A percentile compares a stretch with the other conserved stretches of the same genome.
phyloP scores from a whole-genome alignment of 37 sponge, comb jelly and placozoan species.

The Diacarnus erythraeanus region DNA sequence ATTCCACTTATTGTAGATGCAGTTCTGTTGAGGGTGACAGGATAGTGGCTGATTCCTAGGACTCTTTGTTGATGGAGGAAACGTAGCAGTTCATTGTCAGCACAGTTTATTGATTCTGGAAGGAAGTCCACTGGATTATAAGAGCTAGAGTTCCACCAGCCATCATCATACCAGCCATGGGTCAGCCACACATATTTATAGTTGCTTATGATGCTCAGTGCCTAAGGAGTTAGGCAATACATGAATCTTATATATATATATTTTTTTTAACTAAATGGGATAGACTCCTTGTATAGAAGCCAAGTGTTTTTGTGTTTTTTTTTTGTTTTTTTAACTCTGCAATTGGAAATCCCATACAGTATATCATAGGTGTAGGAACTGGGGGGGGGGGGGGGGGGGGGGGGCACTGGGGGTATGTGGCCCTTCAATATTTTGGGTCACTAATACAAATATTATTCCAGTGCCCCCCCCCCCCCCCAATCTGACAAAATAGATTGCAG shows the following conservation, averaged over 20 bases:
- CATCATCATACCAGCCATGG: conserved; percentile 21
- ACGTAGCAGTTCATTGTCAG: neutral
- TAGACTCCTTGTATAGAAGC: neutral
- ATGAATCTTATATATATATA: neutral
- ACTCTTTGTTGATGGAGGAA: conserved; percentile 3
- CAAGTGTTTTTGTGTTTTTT: too few relatives aligned
- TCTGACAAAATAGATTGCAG: too few relatives aligned
- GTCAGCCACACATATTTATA: conserved; percentile 22
- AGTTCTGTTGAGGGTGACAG: neutral
- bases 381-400: too few relatives aligned
- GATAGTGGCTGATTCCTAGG: conserved; percentile 12
- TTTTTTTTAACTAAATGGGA: neutral
- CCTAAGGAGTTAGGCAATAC: too few relatives aligned
- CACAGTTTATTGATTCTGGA: neutral
- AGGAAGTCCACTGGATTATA: neutral
- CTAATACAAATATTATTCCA: too few relatives aligned
- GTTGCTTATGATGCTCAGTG: neutral
- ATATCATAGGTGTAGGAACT: too few relatives aligned
- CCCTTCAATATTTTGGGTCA: too few relatives aligned
- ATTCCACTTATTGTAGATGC: conserved; percentile 6
- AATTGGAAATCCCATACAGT: too few relatives aligned
- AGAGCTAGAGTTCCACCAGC: conserved; percentile 12
- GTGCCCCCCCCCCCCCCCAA: too few relatives aligned
- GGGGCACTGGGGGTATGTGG: too few relatives aligned
- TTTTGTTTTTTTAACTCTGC: too few relatives aligned